Evolutionary conservation across 2,888 invertebrate species (phyloP), one percentile per base, ranked within the genome.

Genomic region (Synergus umbraculus): DNA sequence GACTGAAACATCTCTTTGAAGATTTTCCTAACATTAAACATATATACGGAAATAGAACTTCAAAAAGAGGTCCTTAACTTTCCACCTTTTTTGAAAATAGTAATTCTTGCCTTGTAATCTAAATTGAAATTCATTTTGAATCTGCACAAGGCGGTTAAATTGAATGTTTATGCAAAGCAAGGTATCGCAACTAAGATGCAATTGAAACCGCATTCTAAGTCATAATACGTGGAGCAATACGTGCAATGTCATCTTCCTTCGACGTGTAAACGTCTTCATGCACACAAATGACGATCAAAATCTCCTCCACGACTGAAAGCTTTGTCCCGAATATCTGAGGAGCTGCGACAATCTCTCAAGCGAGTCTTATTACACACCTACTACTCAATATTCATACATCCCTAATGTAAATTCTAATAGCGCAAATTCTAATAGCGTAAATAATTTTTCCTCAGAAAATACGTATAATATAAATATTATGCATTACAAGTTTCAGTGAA

Each of bases 221-320:
- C 54, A n/a, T 54, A 54, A 54, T 54, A 12, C 15, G 2, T 5
- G 15, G 49, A n/a, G 54, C n/a, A n/a, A n/a, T 54, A 54, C n/a
- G 54, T 54, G 54, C n/a, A n/a, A 3, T 54, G 8, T n/a, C 54
- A 54, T 29, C 29, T 29, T 54, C 8, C n/a, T n/a, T 1, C n/a
- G n/a, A 18, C n/a, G 54, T 54, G 73, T 79, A 83, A 82, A 77
- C 82, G 78, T 77, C 64, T 64, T 80, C 76, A 69, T 78, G 54
- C 65, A 78, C 79, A 73, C 82, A 81, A 83, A 82, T 82, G 82
- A 78, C 79, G 83, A 83, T 82, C 81, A 83, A 81, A 81, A 81
- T 81, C 80, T 82, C 64, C 81, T 76, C 77, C 76, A 60, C 78
- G 76, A 78, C 69, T 76, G 63, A 78, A 76, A 78, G 80, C 82